A percentile compares a stretch with the other conserved stretches of the same genome.
Conservation (phyloP, 2,113 vertebrate genomes). For the Naja naja region DNA sequence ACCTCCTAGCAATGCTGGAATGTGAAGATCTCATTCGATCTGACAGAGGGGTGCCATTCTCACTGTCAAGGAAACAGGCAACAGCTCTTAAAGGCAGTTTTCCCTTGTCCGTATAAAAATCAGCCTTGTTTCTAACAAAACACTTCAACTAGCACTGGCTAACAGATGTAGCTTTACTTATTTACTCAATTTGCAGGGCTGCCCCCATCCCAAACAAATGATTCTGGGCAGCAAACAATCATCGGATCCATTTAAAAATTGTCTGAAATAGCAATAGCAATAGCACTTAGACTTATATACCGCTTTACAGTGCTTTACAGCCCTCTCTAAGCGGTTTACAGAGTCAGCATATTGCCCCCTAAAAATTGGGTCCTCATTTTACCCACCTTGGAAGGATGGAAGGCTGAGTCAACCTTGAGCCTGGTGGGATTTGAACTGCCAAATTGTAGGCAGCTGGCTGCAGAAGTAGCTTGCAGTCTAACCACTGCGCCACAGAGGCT, state of each 20-base stretch:
- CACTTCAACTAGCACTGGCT: not conserved
- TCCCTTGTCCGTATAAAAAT: slow-evolving; percentile 30
- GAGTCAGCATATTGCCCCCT: too few relatives aligned
- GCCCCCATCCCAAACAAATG: too few relatives aligned
- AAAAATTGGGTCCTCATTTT: too few relatives aligned
- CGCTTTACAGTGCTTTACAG: too few relatives aligned
- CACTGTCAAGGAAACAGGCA: slow-evolving; percentile 31
- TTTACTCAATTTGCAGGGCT: not conserved
- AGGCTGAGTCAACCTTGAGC: too few relatives aligned
- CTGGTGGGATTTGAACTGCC: too few relatives aligned
- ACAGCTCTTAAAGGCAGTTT: slow-evolving; percentile 12
- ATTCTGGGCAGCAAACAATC: not conserved
- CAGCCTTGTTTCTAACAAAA: not conserved
- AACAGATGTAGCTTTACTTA: not conserved
- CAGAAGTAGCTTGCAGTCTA: too few relatives aligned
- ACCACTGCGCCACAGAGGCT: too few relatives aligned
- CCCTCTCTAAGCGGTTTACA: too few relatives aligned
- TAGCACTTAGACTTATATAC: too few relatives aligned
- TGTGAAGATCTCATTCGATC: slow-evolving; percentile 42
- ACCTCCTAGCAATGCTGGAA: slow-evolving; percentile 14
- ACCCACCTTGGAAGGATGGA: too few relatives aligned
- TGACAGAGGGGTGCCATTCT: slow-evolving; percentile 59
- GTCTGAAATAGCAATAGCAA: not conserved
- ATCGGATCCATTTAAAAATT: not conserved
- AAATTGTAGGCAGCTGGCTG: too few relatives aligned